These are phyloP conservation scores for Meandrina meandrites DNA, from an alignment of 92 coral and sea anemone genomes.

Conservation along the genomic window DNA sequence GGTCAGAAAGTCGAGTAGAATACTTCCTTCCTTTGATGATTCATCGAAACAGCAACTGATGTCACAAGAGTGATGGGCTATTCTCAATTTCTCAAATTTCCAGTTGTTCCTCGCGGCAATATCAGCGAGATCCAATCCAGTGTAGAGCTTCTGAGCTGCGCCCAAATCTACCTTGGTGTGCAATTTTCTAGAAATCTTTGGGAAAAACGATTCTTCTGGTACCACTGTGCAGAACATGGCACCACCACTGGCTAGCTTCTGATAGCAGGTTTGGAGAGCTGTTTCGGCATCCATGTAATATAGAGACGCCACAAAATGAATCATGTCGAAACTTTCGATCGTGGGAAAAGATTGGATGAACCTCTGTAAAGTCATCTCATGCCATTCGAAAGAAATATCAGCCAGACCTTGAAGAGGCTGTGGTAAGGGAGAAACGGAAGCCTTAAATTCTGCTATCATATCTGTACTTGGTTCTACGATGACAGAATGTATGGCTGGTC, in stretches of 20 bases:
- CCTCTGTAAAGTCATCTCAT: neutral
- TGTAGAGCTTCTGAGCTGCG: neutral
- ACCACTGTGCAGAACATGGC: conserved; percentile 12
- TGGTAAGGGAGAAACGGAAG: neutral
- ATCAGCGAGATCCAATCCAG: neutral
- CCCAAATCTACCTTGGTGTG: neutral
- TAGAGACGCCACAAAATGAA: conserved; percentile 20
- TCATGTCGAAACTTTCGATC: neutral
- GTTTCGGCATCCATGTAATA: conserved; percentile 26
- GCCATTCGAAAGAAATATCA: conserved; percentile 23
- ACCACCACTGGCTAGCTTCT: conserved; percentile 2
- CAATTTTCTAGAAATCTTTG: neutral
- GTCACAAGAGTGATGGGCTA: neutral
- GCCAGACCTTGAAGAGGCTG: neutral
- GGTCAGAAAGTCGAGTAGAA: conserved; percentile 28
- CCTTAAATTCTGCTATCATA: neutral
- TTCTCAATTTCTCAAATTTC: conserved; percentile 4
- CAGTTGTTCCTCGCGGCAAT: conserved; percentile 8
- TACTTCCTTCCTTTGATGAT: neutral
- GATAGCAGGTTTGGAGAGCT: neutral
- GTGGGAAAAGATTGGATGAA: neutral
- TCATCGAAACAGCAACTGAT: conserved; percentile 19
- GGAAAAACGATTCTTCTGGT: conserved; percentile 4
- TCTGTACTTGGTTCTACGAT: neutral
- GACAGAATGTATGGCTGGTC: neutral